These are phyloP conservation scores for Napeogenes inachia DNA, from an alignment of 2,888 invertebrate genomes.

Conservation along the genomic window DNA sequence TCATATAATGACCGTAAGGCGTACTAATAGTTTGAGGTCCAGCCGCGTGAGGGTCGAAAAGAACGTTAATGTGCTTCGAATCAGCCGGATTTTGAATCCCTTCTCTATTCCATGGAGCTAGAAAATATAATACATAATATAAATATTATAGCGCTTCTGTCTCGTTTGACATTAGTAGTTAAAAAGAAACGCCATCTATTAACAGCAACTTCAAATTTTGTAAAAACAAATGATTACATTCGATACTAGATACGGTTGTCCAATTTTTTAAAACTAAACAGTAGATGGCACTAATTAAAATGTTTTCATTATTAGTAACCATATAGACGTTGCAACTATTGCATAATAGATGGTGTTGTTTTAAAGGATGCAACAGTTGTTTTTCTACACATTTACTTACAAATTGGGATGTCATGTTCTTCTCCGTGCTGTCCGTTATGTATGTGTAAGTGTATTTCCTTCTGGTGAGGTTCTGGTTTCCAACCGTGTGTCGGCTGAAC, in stretches of 20 bases:
- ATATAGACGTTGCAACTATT: background rate
- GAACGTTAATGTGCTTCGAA: constrained; percentile 39
- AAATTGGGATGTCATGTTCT: constrained; percentile 32
- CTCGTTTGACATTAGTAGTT: background rate
- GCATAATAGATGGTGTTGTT: background rate
- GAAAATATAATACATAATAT: constrained; percentile 22
- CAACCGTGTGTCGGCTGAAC: constrained; percentile 45
- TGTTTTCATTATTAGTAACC: background rate
- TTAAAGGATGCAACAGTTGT: background rate
- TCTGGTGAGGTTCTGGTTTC: constrained; percentile 47
- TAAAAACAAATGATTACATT: constrained; percentile 11
- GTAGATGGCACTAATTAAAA: background rate
- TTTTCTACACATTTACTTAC: constrained; percentile 30
- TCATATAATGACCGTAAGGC: constrained; percentile 61
- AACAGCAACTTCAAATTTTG: constrained; percentile 9
- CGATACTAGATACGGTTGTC: background rate
- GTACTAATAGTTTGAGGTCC: constrained; percentile 66
- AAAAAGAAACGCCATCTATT: constrained; percentile 37
- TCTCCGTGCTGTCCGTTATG: constrained; percentile 50
- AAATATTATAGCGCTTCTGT: background rate
- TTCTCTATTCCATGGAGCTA: constrained; percentile 61
- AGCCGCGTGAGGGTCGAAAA: constrained; percentile 45
- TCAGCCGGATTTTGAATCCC: constrained; percentile 37
- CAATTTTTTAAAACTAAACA: no score
- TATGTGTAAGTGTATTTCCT: constrained; percentile 71